Percentiles rank a stretch among this genome's conserved stretches.
Conservation (phyloP, 2,797 vertebrate genomes). For the Vultur gryphus region DNA sequence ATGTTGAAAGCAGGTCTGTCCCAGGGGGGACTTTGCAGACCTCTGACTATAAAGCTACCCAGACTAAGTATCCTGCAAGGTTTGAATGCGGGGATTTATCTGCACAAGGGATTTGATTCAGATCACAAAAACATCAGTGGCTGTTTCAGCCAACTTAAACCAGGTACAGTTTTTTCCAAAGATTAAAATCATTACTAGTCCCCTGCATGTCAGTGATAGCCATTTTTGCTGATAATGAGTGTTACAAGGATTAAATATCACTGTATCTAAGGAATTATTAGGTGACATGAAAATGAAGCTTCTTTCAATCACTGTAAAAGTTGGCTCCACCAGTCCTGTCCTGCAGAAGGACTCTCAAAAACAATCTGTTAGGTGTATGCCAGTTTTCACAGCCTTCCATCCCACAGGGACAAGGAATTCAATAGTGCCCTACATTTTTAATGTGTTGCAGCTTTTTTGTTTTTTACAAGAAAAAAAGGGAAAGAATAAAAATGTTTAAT, state of each 20-base stretch:
- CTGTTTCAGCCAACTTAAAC: neutral
- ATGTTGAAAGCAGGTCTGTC: neutral
- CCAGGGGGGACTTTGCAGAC: neutral
- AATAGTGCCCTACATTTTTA: conserved; percentile 40
- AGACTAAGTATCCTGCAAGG: neutral
- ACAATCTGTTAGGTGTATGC: conserved; percentile 28
- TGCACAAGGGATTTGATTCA: neutral
- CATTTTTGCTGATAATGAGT: neutral
- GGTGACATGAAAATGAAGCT: conserved; percentile 16
- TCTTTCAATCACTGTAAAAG: neutral
- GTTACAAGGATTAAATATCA: neutral
- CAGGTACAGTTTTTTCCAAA: neutral
- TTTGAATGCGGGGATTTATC: neutral
- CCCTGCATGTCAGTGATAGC: neutral
- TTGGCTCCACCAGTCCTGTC: conserved; percentile 16
- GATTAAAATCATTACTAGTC: neutral
- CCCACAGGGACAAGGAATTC: conserved; percentile 34
- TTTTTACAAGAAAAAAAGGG: conserved; percentile 44
- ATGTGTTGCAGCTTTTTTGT: conserved; percentile 16
- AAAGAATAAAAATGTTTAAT: conserved; percentile 47
- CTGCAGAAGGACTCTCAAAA: conserved; percentile 22
- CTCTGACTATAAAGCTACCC: neutral
- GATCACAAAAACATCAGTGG: neutral
- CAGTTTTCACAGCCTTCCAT: conserved; percentile 51
- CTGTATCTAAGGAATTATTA: conserved; percentile 3